Base-by-base conservation (phyloP, 2,888 invertebrate genomes). In the Augochlorella aurata region DNA sequence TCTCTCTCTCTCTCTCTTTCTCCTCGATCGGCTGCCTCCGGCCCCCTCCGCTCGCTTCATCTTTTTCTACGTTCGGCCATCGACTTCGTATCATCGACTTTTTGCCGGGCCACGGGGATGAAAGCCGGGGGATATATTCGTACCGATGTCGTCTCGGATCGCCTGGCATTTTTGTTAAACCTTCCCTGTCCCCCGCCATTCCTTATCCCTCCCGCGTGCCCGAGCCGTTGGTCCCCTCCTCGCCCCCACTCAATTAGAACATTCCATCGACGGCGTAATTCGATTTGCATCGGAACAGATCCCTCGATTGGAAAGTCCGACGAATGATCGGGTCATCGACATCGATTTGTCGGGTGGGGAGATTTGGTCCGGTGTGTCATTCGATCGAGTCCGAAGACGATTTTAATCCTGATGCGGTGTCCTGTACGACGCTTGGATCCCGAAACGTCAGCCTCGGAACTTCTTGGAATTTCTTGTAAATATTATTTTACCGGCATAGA, bases 81-180 rank as follows among this genome's bases (percentile, higher is more conserved):
- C 85, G 83, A 86, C 85, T 85, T 79, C 85, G 85, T 83, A 85
- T 88, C 84, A 86, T 85, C 88, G 83, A 80, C 70, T 86, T 88
- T 88, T 86, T 86, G 85, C 74, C 29, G 38, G 44, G 16, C 47
- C 75, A 61, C 63, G 78, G 78, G 75, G 79, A 81, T 85, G 85
- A 83, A 83, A 81, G 76, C 71, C 58, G 47, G 58, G 75, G 81
- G 83, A 83, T 75, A 80, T 80, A 83, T 73, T 84, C 84, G 83
- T 77, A 73, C 79, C 75, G 77, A 82, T 65, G 83, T 82, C 82
- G 74, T 75, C 82, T 70, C 74, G 78, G 82, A 76, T 83, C 78
- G 83, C 66, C 63, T 9, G 83, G 74, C 74, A 82, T 83, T 83
- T 79, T 82, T 66, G 73, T 79, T 49, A 74, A 83, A 76, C 66